These are phyloP conservation scores for Pelodytes ibericus DNA, from an alignment of 2,797 vertebrate species.

Conservation along the genomic window DNA sequence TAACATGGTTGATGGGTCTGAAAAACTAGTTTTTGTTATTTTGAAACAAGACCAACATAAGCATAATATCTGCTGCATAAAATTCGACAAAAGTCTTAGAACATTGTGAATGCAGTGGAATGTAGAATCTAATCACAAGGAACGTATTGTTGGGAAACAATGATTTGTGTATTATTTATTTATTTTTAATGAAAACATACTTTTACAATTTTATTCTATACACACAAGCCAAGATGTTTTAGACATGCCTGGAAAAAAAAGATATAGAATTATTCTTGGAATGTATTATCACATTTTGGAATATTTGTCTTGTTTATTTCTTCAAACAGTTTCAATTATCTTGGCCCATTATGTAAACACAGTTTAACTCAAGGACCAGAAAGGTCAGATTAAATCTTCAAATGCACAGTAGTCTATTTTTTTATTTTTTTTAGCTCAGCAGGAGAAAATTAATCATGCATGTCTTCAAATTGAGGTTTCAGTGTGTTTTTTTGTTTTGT, in stretches of 20 bases:
- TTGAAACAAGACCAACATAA: no score
- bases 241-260: constrained; percentile 19
- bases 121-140: no score
- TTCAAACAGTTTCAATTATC: constrained; percentile 19
- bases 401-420: constrained; percentile 7
- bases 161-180: no score
- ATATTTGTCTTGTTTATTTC: constrained; percentile 26
- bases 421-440: background rate
- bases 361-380: constrained; percentile 26
- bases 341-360: constrained; percentile 31
- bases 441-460: constrained; percentile 5
- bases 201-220: constrained; percentile 14
- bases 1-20: no score
- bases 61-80: no score
- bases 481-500: constrained; percentile 2
- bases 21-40: no score
- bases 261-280: constrained; percentile 25
- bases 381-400: constrained; percentile 38
- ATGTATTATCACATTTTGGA: constrained; percentile 7
- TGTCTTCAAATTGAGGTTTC: constrained; percentile 6
- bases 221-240: constrained; percentile 10
- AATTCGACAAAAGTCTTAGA: no score
- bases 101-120: no score
- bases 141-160: no score
- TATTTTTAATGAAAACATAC: background rate